Percentiles rank a stretch among this genome's conserved stretches.
Conservation (phyloP, 2,888 invertebrate species). For the Coleophora flavipennella region DNA sequence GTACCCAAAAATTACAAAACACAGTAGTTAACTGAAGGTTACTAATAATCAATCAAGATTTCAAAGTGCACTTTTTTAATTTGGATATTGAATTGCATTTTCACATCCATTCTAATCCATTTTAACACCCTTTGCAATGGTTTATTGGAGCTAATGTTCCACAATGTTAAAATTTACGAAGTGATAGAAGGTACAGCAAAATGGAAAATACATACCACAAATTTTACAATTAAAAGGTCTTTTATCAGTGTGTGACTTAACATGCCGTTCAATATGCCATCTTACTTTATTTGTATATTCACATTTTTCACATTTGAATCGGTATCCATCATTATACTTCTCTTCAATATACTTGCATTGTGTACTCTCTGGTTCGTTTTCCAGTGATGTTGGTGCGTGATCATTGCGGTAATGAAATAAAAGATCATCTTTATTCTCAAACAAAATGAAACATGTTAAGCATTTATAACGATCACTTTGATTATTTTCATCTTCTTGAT, state of each 20-base stretch:
- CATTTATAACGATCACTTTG: slow-evolving; percentile 22
- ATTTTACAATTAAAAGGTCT: slow-evolving; percentile 49
- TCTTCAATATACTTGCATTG: slow-evolving; percentile 15
- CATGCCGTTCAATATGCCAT: slow-evolving; percentile 31
- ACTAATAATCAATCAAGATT: background rate
- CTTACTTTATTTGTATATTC: slow-evolving; percentile 27
- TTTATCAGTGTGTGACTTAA: slow-evolving; percentile 27
- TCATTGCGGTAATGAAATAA: slow-evolving; percentile 32
- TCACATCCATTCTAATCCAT: background rate
- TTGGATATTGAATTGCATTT: background rate
- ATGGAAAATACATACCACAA: slow-evolving; percentile 41
- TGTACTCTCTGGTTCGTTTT: background rate
- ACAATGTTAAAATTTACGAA: too few relatives aligned
- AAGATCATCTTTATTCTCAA: slow-evolving; percentile 24
- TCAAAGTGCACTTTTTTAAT: background rate
- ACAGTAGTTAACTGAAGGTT: background rate
- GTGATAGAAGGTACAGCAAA: too few relatives aligned
- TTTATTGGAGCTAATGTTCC: too few relatives aligned
- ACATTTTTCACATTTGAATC: slow-evolving; percentile 38
- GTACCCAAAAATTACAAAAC: background rate
- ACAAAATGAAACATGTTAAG: slow-evolving; percentile 30
- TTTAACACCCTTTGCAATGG: too few relatives aligned
- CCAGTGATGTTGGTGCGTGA: slow-evolving; percentile 14
- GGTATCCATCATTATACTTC: slow-evolving; percentile 11
- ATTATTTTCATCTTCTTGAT: slow-evolving; percentile 3